Conservation (phyloP, 2,113 vertebrate species). For the Protomyctophum bolini region DNA sequence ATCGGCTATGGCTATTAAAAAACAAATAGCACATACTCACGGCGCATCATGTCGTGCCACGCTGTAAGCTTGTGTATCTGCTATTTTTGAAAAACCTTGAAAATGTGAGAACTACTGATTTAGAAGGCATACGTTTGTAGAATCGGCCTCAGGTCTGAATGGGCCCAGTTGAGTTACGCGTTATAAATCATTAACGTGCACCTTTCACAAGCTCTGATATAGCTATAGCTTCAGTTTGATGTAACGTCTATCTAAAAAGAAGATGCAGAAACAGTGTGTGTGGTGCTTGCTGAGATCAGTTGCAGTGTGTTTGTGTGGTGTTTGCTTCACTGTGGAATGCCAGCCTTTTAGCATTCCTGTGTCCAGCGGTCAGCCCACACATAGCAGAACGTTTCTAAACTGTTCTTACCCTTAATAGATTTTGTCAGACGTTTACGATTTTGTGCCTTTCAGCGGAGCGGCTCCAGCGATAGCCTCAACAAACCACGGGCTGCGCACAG, state of each 20-base stretch:
- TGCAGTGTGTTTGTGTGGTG: not conserved
- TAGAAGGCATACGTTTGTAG: too few species aligned
- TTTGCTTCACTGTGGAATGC: constrained; percentile 16
- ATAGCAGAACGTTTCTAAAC: constrained; percentile 38
- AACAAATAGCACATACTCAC: too few species aligned
- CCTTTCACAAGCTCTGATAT: not conserved
- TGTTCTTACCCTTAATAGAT: constrained; percentile 20
- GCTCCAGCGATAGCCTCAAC: constrained; percentile 26
- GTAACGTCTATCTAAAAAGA: too few species aligned
- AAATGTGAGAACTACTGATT: too few species aligned
- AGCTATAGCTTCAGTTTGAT: not conserved
- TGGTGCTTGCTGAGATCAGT: not conserved
- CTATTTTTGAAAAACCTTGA: too few species aligned
- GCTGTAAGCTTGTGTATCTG: too few species aligned
- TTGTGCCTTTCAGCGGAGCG: constrained; percentile 52
- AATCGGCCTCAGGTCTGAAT: too few species aligned
- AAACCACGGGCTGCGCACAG: constrained; percentile 31
- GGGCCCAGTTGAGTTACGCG: too few species aligned
- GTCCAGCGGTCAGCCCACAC: constrained; percentile 27
- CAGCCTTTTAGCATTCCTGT: constrained; percentile 40
- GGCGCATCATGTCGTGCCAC: too few species aligned
- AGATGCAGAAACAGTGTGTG: not conserved
- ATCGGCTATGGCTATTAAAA: too few species aligned
- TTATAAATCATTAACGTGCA: too few species aligned
- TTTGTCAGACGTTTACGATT: constrained; percentile 37